These are phyloP conservation scores for Chironomus tepperi DNA, from an alignment of 1,140 invertebrate species.

Conservation along the genomic window DNA sequence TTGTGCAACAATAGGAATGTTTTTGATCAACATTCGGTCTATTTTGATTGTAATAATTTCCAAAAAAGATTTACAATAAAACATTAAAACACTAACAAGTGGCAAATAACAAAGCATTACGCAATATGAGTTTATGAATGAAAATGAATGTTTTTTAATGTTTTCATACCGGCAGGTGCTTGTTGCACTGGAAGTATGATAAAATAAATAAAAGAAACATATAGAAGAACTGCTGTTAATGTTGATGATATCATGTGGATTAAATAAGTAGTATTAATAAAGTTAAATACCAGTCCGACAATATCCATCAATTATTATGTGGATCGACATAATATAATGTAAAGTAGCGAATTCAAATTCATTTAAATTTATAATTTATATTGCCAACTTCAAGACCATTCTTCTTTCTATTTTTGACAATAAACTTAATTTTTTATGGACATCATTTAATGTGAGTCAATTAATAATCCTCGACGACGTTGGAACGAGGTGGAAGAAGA, in stretches of 20 bases:
- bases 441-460: background rate
- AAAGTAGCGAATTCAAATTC: background rate
- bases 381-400: background rate
- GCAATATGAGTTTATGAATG: background rate
- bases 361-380: background rate
- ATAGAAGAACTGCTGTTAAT: background rate
- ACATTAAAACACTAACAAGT: background rate
- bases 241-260: slow-evolving; percentile 7
- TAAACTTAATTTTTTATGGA: slow-evolving; percentile 3
- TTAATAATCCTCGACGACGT: background rate
- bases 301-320: no score
- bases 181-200: background rate
- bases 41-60: no score
- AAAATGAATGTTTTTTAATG: background rate
- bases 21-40: no score
- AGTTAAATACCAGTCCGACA: background rate
- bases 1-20: no score
- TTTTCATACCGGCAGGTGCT: background rate
- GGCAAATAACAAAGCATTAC: background rate
- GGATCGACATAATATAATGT: no score
- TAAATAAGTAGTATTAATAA: background rate
- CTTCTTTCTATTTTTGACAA: background rate
- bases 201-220: background rate
- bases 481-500: no score
- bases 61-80: background rate